Percentiles rank a stretch among this genome's conserved stretches.
Evolutionary conservation across 2,113 vertebrate species (phyloP).

Genomic region (Scortum barcoo): DNA sequence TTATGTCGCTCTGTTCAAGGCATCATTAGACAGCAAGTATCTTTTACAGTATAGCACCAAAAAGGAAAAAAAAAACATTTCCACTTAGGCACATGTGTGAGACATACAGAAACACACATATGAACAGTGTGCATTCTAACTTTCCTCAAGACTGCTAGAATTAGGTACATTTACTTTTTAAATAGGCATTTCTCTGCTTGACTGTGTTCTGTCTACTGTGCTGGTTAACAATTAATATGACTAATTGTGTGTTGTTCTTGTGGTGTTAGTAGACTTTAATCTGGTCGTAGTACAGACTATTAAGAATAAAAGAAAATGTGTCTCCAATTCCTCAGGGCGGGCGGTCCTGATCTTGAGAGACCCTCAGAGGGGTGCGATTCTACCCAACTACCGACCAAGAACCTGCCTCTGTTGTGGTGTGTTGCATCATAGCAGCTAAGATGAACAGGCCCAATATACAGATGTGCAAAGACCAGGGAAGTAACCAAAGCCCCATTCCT

Average conservation of each 20-base stretch:
- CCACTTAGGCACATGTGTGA: slow-evolving; percentile 39
- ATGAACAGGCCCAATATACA: too few relatives aligned
- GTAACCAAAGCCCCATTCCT: too few relatives aligned
- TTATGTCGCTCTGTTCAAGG: slow-evolving; percentile 30
- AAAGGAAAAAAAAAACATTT: slow-evolving; percentile 33
- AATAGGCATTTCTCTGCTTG: not conserved
- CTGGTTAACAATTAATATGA: not conserved
- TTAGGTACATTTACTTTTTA: not conserved
- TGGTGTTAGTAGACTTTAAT: not conserved
- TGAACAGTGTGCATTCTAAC: not conserved
- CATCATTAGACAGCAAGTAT: slow-evolving; percentile 24
- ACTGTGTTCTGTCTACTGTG: not conserved
- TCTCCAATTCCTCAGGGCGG: too few relatives aligned
- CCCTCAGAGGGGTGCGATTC: too few relatives aligned
- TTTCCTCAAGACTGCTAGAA: not conserved
- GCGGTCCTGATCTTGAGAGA: too few relatives aligned
- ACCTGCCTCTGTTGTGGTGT: too few relatives aligned
- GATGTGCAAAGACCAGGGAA: too few relatives aligned
- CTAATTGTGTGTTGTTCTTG: not conserved
- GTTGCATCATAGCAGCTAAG: too few relatives aligned
- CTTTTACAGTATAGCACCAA: slow-evolving; percentile 10
- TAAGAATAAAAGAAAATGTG: too few relatives aligned
- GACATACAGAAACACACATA: slow-evolving; percentile 16
- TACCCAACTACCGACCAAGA: too few relatives aligned
- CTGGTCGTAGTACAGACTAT: too few relatives aligned